These are phyloP conservation scores for Ypsolopha scabrella DNA, from an alignment of 2,888 invertebrate genomes.

Conservation along the genomic window DNA sequence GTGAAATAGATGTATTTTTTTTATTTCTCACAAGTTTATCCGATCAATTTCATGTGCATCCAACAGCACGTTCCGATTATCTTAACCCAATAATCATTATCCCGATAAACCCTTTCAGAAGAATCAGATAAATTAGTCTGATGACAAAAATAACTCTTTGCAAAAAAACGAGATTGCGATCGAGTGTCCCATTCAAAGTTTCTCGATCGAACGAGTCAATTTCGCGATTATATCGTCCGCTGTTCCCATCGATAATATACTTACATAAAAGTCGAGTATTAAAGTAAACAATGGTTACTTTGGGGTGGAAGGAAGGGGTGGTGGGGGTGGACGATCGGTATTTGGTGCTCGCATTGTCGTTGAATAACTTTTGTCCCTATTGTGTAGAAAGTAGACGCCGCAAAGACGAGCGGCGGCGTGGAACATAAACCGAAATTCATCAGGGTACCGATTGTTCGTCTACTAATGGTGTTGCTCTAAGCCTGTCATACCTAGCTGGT, in stretches of 20 bases:
- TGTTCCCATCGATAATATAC: slow-evolving; percentile 45
- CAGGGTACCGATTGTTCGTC: slow-evolving; percentile 62
- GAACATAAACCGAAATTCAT: slow-evolving; percentile 69
- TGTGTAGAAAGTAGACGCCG: slow-evolving; percentile 66
- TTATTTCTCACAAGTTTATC: too few species aligned
- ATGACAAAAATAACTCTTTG: too few species aligned
- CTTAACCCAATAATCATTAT: too few species aligned
- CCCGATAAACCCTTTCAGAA: slow-evolving; percentile 8
- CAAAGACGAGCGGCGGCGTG: slow-evolving; percentile 58
- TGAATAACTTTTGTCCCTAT: slow-evolving; percentile 72
- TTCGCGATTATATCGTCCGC: slow-evolving; percentile 37
- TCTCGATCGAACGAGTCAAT: slow-evolving; percentile 33
- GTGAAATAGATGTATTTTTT: too few species aligned
- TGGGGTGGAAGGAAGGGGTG: slow-evolving; percentile 6
- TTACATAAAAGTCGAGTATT: slow-evolving; percentile 64
- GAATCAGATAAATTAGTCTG: background rate
- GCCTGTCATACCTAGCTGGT: slow-evolving; percentile 6
- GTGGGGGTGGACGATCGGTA: slow-evolving; percentile 62
- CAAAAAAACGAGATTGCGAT: slow-evolving; percentile 2
- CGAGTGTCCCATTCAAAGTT: background rate
- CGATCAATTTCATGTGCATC: too few species aligned
- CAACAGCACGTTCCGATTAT: too few species aligned
- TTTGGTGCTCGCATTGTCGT: slow-evolving; percentile 71
- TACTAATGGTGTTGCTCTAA: slow-evolving; percentile 42
- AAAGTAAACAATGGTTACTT: slow-evolving; percentile 65